phyloP scores from a whole-genome alignment of 2,888 invertebrate species.

The Perithous albicinctus region DNA sequence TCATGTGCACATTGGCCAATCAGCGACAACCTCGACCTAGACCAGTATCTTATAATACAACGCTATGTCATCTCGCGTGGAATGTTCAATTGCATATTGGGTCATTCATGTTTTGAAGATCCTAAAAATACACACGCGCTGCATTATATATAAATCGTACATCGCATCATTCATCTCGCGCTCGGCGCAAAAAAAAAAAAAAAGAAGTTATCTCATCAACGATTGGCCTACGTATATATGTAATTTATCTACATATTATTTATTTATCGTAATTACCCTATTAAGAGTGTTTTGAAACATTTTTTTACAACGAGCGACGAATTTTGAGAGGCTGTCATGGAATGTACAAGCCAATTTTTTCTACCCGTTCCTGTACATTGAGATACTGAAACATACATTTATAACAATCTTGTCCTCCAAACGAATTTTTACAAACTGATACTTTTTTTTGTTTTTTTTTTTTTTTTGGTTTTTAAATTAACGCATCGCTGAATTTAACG shows the following conservation, averaged over 20 bases:
- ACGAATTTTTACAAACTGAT: constrained; percentile 48
- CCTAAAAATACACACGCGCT: constrained; percentile 54
- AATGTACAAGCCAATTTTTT: constrained; percentile 52
- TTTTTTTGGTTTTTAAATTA: constrained; percentile 35
- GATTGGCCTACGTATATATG: constrained; percentile 55
- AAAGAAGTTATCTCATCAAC: constrained; percentile 62
- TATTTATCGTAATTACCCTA: constrained; percentile 63
- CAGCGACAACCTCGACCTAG: constrained; percentile 62
- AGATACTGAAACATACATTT: constrained; percentile 35
- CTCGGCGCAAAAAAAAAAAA: constrained; percentile 42
- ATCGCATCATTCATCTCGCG: constrained; percentile 50
- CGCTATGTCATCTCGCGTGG: constrained; percentile 45
- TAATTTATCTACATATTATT: constrained; percentile 61
- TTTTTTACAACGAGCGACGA: constrained; percentile 53
- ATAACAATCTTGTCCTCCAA: constrained; percentile 44
- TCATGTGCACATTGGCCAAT: constrained; percentile 53
- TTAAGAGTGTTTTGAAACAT: constrained; percentile 59
- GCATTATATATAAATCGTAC: constrained; percentile 26
- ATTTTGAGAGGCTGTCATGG: constrained; percentile 32
- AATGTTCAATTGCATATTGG: constrained; percentile 57
- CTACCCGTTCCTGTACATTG: constrained; percentile 43
- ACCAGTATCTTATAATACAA: constrained; percentile 54
- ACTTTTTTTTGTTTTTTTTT: constrained; percentile 5
- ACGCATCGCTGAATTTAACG: constrained; percentile 58
- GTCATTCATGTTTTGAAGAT: constrained; percentile 58